Conservation (phyloP, 1,140 invertebrate species). For the Heliconius melpomene region DNA sequence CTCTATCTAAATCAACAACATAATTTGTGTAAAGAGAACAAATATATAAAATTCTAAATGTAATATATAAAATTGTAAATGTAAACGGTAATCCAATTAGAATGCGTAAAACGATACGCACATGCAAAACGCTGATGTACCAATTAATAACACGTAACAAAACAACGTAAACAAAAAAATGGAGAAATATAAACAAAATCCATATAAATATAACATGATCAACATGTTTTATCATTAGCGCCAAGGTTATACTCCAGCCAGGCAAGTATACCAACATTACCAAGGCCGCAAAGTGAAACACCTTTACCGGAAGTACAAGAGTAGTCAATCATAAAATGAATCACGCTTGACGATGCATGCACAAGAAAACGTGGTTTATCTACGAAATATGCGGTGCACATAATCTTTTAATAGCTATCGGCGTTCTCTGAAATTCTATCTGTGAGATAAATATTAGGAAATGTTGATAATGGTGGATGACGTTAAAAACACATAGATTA, state of each 20-base stretch:
- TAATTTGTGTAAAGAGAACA: too few species aligned
- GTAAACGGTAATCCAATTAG: background rate
- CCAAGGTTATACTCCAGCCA: background rate
- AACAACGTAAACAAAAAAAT: background rate
- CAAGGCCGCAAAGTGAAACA: slow-evolving; percentile 13
- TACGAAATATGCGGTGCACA: slow-evolving; percentile 24
- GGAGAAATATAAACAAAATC: background rate
- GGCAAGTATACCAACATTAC: background rate
- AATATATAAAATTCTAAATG: too few species aligned
- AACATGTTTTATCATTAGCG: slow-evolving; percentile 11
- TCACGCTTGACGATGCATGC: slow-evolving; percentile 22
- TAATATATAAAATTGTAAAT: too few species aligned
- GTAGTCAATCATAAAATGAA: slow-evolving; percentile 11
- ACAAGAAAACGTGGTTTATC: slow-evolving; percentile 40
- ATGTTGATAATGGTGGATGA: background rate
- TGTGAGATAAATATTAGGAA: slow-evolving; percentile 18
- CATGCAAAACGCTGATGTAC: background rate
- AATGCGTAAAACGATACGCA: background rate
- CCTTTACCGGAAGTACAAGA: slow-evolving; percentile 20
- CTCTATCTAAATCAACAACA: too few species aligned
- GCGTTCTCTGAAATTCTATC: slow-evolving; percentile 19
- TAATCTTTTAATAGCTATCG: slow-evolving; percentile 26
- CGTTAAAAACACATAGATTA: background rate
- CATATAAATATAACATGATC: background rate
- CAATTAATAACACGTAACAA: background rate